These are phyloP conservation scores for Chrysotoxum bicinctum DNA, from an alignment of 2,888 invertebrate species.

Conservation along the genomic window DNA sequence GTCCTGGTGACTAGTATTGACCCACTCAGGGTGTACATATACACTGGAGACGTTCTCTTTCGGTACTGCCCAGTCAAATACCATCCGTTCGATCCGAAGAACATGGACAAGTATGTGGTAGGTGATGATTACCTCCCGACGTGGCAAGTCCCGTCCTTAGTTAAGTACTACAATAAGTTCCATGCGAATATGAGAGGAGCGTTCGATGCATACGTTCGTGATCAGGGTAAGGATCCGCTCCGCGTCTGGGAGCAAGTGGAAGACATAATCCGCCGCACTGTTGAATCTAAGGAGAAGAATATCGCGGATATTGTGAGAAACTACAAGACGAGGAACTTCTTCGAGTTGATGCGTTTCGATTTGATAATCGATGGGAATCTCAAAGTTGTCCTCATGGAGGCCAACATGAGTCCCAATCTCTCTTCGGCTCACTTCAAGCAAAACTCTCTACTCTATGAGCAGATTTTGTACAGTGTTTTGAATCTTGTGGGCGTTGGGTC, in stretches of 20 bases:
- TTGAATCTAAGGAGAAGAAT: constrained; percentile 87
- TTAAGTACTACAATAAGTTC: constrained; percentile 86
- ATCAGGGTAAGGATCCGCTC: constrained; percentile 87
- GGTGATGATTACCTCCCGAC: constrained; percentile 96
- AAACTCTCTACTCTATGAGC: constrained; percentile 94
- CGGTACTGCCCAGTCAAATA: constrained; percentile 95
- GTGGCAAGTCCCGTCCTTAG: constrained; percentile 93
- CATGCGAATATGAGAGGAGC: constrained; percentile 93
- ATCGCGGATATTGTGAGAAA: constrained; percentile 85
- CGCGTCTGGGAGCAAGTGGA: constrained; percentile 91
- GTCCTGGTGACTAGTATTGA: constrained; percentile 94
- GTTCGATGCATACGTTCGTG: constrained; percentile 89
- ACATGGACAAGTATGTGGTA: constrained; percentile 94
- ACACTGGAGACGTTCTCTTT: constrained; percentile 94
- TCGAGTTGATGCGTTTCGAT: constrained; percentile 97
- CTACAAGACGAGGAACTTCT: constrained; percentile 87
- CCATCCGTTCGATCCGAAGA: constrained; percentile 92
- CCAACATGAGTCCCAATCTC: constrained; percentile 99
- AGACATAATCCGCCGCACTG: constrained; percentile 88
- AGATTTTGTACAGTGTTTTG: constrained; percentile 93
- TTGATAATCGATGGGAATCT: constrained; percentile 94
- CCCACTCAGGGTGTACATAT: constrained; percentile 94
- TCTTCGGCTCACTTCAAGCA: constrained; percentile 96
- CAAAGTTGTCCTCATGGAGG: constrained; percentile 94
- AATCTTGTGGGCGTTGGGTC: constrained; percentile 89